These are phyloP conservation scores for Drosophila nasuta DNA, from an alignment of 1,140 invertebrate genomes.

Conservation along the genomic window DNA sequence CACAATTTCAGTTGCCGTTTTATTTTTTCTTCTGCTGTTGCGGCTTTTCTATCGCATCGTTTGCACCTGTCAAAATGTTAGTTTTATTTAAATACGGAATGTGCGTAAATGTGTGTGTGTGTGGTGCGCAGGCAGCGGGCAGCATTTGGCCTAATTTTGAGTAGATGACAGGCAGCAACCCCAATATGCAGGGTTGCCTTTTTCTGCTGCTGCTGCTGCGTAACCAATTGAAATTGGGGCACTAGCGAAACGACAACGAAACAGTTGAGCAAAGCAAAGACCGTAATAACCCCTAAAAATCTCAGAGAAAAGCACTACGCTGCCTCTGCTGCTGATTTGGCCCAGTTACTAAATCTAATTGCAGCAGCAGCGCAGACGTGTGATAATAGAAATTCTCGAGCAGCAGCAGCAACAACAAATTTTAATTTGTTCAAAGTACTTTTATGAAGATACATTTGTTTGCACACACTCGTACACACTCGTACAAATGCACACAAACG, in stretches of 20 bases:
- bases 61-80: slow-evolving; percentile 72
- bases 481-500: slow-evolving; percentile 11
- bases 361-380: slow-evolving; percentile 60
- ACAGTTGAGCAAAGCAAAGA: slow-evolving; percentile 78
- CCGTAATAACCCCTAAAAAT: slow-evolving; percentile 70
- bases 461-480: slow-evolving; percentile 41
- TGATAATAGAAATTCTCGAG: slow-evolving; percentile 67
- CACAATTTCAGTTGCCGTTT: slow-evolving; percentile 19
- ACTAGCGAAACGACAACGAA: slow-evolving; percentile 63
- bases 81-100: slow-evolving; percentile 47
- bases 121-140: slow-evolving; percentile 21
- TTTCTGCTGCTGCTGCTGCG: slow-evolving; percentile 53
- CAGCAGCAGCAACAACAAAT: slow-evolving; percentile 38
- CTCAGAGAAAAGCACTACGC: slow-evolving; percentile 46
- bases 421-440: slow-evolving; percentile 64
- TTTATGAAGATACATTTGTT: slow-evolving; percentile 59
- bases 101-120: background rate
- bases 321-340: slow-evolving; percentile 54
- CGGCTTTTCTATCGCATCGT: slow-evolving; percentile 22
- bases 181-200: slow-evolving; percentile 66
- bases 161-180: slow-evolving; percentile 42
- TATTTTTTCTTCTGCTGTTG: background rate
- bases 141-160: slow-evolving; percentile 72
- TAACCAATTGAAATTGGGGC: slow-evolving; percentile 81
- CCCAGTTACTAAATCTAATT: slow-evolving; percentile 80